Evolutionary conservation across 2,113 vertebrate genomes (phyloP), one percentile per base, ranked within the genome.

Genomic region (Climacteris rufus): DNA sequence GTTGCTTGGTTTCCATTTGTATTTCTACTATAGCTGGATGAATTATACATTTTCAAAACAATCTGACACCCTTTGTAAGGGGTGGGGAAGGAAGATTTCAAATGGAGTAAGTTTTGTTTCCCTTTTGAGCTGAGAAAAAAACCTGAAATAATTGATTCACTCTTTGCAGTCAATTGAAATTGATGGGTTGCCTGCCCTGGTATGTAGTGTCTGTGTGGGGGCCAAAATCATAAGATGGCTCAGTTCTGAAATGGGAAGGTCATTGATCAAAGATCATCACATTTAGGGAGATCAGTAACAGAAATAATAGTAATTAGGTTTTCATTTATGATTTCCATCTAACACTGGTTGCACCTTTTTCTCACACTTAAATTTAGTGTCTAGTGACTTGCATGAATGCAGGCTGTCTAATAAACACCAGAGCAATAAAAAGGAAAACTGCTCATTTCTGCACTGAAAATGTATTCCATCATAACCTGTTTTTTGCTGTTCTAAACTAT

Each of bases 211-310:
- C 39, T 89, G 47, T 2, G 2, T 18, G 18, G 17, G 6, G 14
- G 5, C 7, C 57, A 82, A 91, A 69, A 1, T 0, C 24, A 24
- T 2, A 74, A 59, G 2, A 1, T 65, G 22, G 1, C 4, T 83
- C 15, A 22, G 6, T 63, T 75, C 66, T 79, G 68, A 83, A 52
- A 10, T 25, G 12, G 8, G 8, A n/a, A n/a, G 18, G 7, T 49
- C 16, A 24, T 7, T 53, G 27, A 81, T 70, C 28, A 77, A 83
- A 77, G 6, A 7, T 3, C 16, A 37, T 2, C 27, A 33, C 11
- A 66, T 57, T 42, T 53, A 47, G 11, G 5, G 35, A 59, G 6
- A 66, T 15, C 7, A 11, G 15, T 35, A 85, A 47, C 6, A 88
- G 33, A 52, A 79, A 44, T 13, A 27, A 44, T 23, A 57, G 14